A percentile compares a stretch with the other conserved stretches of the same genome.
These are phyloP conservation scores for Diadophis punctatus DNA, from an alignment of 2,113 vertebrate genomes.

Conservation along the genomic window DNA sequence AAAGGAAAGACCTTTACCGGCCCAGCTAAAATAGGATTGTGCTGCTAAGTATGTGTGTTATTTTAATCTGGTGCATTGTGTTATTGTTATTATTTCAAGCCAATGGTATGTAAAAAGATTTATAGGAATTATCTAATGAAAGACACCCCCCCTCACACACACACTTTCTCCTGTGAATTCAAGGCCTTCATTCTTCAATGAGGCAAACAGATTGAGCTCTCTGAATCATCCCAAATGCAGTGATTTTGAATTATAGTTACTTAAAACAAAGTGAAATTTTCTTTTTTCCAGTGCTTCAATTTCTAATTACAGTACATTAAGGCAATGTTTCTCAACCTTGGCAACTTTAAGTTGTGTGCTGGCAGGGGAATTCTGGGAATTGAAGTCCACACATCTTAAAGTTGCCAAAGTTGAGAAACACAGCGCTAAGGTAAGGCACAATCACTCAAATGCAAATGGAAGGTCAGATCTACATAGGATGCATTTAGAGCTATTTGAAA, in stretches of 20 bases:
- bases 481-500: not conserved
- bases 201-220: constrained; percentile 49
- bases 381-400: not conserved
- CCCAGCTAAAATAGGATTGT: constrained; percentile 31
- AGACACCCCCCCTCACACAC: constrained; percentile 32
- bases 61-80: constrained; percentile 43
- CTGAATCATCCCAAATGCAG: constrained; percentile 48
- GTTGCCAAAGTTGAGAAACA: not conserved
- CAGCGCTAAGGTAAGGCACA: not conserved
- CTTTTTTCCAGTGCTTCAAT: constrained; percentile 28
- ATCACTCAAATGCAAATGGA: not conserved
- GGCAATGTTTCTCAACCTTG: not conserved
- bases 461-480: not conserved
- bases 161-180: constrained; percentile 54
- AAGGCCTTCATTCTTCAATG: constrained; percentile 52
- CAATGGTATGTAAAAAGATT: constrained; percentile 58
- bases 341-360: not conserved
- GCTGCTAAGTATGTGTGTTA: not conserved
- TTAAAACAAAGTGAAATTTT: not conserved
- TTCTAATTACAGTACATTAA: constrained; percentile 1
- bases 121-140: constrained; percentile 57
- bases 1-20: constrained; percentile 40
- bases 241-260: not conserved
- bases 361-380: not conserved
- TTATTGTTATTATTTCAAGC: constrained; percentile 40